Evolutionary conservation across 2,113 vertebrate genomes (phyloP).

Genomic region (Gorilla gorilla): DNA sequence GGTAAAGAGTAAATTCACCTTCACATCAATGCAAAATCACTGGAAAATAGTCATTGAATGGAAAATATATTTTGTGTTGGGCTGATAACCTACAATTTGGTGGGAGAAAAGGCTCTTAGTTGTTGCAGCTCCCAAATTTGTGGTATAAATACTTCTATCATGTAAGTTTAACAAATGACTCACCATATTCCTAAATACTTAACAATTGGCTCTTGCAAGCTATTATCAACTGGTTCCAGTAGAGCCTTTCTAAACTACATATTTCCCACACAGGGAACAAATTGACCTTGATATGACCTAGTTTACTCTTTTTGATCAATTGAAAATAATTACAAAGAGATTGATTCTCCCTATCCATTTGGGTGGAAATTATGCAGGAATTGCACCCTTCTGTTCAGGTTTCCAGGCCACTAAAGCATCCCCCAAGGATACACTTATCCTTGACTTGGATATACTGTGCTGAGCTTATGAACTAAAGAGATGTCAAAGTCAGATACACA

Average conservation of each 20-base stretch:
- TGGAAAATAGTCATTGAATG: not conserved
- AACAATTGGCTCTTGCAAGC: not conserved
- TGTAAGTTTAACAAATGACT: not conserved
- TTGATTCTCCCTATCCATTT: not conserved
- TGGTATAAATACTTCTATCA: not conserved
- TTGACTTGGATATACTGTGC: not conserved
- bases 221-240: not conserved
- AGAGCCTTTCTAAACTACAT: not conserved
- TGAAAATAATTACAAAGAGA: conserved; percentile 6
- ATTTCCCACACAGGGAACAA: not conserved
- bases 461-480: not conserved
- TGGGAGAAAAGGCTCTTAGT: not conserved
- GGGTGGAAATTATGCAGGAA: not conserved
- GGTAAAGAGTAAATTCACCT: not conserved
- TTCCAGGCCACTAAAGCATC: not conserved
- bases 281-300: not conserved
- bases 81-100: not conserved
- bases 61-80: not conserved
- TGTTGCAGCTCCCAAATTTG: not conserved
- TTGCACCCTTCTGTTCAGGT: not conserved
- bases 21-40: not conserved
- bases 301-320: not conserved
- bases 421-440: not conserved
- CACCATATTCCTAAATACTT: not conserved
- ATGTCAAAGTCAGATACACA: not conserved